Evolutionary conservation across 2,113 vertebrate genomes (phyloP).

Genomic region (Rutilus rutilus): DNA sequence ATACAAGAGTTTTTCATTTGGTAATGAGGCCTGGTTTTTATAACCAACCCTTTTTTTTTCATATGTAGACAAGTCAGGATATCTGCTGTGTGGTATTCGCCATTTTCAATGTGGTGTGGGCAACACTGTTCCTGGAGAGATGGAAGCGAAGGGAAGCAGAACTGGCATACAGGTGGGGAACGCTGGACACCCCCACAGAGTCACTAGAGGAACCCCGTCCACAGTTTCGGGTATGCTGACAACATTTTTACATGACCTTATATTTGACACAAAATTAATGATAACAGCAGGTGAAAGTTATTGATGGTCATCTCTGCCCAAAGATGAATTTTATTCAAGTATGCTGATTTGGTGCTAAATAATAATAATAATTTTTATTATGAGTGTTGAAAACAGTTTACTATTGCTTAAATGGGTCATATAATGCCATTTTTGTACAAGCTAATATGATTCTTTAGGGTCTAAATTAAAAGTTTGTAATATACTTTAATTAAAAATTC

Average conservation of each 20-base stretch:
- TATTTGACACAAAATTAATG: neutral
- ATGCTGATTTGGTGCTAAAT: neutral
- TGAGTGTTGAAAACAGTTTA: too few relatives aligned
- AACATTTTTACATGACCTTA: neutral
- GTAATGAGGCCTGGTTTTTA: neutral
- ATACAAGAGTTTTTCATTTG: neutral
- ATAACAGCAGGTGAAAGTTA: neutral
- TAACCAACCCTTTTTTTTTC: neutral
- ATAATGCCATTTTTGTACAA: too few relatives aligned
- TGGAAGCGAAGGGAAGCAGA: constrained; percentile 94
- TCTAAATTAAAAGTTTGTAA: too few relatives aligned
- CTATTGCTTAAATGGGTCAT: too few relatives aligned
- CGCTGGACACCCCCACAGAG: constrained; percentile 86
- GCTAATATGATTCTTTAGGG: too few relatives aligned
- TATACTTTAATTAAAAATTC: too few relatives aligned
- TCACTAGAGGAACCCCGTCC: constrained; percentile 92
- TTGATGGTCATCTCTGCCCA: neutral
- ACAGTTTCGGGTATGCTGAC: constrained; percentile 87
- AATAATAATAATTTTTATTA: too few relatives aligned
- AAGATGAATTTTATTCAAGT: too few relatives aligned
- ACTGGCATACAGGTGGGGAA: constrained; percentile 97
- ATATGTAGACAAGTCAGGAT: constrained; percentile 89
- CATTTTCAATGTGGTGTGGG: constrained; percentile 96
- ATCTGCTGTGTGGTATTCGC: constrained; percentile 96
- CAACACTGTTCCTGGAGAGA: constrained; percentile 93